Percentiles rank a stretch among this genome's conserved stretches.
Evolutionary conservation across 2,888 invertebrate genomes (phyloP).

Genomic region (Drepanosiphum platanoidis): DNA sequence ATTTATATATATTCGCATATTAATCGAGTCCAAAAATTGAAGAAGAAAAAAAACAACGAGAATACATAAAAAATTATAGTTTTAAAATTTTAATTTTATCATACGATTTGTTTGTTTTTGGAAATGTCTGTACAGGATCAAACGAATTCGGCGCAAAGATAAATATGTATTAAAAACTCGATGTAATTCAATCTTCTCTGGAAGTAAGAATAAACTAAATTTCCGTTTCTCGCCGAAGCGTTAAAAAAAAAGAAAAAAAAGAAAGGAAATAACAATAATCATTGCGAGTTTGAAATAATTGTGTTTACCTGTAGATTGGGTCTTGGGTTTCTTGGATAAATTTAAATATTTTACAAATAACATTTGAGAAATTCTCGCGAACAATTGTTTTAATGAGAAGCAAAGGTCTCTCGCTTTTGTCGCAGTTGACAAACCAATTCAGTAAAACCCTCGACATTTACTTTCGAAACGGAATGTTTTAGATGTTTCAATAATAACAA

Average conservation of each 20-base stretch:
- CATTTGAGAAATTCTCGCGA: background rate
- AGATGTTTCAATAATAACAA: slow-evolving; percentile 36
- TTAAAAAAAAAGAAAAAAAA: background rate
- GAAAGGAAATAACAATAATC: background rate
- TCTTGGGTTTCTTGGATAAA: background rate
- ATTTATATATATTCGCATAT: too few relatives aligned
- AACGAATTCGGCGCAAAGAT: background rate
- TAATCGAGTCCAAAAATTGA: too few relatives aligned
- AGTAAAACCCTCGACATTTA: slow-evolving; percentile 9
- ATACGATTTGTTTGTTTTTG: background rate
- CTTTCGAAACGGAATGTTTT: background rate
- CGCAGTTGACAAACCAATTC: slow-evolving; percentile 13
- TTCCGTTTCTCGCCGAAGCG: background rate
- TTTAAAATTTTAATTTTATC: too few relatives aligned
- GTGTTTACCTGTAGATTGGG: slow-evolving; percentile 8
- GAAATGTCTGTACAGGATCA: background rate
- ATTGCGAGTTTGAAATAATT: slow-evolving; percentile 13
- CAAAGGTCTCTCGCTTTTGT: slow-evolving; percentile 28
- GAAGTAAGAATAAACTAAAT: background rate
- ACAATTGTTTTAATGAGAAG: slow-evolving; percentile 12
- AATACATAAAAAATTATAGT: too few relatives aligned
- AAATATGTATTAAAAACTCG: background rate
- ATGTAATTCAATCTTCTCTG: background rate
- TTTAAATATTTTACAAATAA: slow-evolving; percentile 39
- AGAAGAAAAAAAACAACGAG: too few relatives aligned